Conservation (phyloP, 2,888 invertebrate genomes). For the Coecobrya sp. region DNA sequence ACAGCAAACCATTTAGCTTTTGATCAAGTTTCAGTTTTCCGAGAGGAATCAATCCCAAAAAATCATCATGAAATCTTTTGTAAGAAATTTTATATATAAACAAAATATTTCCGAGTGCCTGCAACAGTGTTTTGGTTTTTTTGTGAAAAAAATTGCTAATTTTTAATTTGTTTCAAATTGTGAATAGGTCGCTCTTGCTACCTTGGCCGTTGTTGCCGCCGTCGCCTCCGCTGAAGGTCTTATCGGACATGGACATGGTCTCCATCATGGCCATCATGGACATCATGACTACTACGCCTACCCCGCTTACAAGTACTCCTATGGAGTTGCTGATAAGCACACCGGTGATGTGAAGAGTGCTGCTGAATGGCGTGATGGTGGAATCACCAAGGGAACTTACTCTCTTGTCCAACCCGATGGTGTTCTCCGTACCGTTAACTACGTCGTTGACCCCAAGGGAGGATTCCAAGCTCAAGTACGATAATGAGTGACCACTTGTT, state of each 20-base stretch:
- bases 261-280: constrained; percentile 29
- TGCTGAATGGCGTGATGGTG: constrained; percentile 76
- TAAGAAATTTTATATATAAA: constrained; percentile 60
- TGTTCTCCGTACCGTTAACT: constrained; percentile 71
- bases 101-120: not conserved
- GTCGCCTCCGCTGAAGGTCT: constrained; percentile 15
- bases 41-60: not conserved
- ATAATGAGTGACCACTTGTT: too few species aligned
- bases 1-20: not conserved
- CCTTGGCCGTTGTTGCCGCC: constrained; percentile 53
- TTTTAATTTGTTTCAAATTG: not conserved
- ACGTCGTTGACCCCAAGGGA: constrained; percentile 51
- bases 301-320: constrained; percentile 72
- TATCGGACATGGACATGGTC: constrained; percentile 32
- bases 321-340: constrained; percentile 68
- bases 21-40: not conserved
- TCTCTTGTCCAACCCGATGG: constrained; percentile 78
- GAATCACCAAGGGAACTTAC: constrained; percentile 80
- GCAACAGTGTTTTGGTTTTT: not conserved
- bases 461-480: constrained; percentile 72
- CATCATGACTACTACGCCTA: constrained; percentile 14
- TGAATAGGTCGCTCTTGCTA: constrained; percentile 53
- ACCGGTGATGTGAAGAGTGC: constrained; percentile 79
- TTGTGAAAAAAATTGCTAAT: not conserved
- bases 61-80: constrained; percentile 75